These are phyloP conservation scores for Drosophila novamexicana DNA, from an alignment of 1,140 invertebrate genomes.

Conservation along the genomic window DNA sequence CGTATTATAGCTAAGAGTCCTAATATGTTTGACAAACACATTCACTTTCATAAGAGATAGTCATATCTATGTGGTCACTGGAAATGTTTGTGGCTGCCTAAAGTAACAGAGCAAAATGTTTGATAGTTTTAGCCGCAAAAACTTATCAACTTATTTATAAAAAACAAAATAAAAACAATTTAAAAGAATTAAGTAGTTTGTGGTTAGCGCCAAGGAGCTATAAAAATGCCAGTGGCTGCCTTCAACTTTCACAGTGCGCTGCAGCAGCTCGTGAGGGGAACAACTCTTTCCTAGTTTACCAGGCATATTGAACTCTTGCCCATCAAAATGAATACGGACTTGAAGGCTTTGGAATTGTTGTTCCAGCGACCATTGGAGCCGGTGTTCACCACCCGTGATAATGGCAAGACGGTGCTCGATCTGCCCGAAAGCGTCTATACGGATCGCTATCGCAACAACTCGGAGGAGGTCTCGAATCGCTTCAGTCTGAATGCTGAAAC, in stretches of 20 bases:
- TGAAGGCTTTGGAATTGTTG: slow-evolving; percentile 85
- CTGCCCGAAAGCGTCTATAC: slow-evolving; percentile 85
- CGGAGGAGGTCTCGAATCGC: slow-evolving; percentile 84
- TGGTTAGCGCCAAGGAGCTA: slow-evolving; percentile 10
- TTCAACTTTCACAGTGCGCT: slow-evolving; percentile 8
- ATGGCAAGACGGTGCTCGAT: slow-evolving; percentile 86
- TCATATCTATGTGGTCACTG: neutral
- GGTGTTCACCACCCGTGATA: slow-evolving; percentile 87
- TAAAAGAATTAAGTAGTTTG: neutral
- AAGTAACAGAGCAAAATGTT: neutral
- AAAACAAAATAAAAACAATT: neutral
- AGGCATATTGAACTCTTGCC: neutral
- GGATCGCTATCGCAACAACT: slow-evolving; percentile 70
- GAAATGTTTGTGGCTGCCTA: neutral
- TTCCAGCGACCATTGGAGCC: slow-evolving; percentile 88
- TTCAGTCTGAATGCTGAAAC: slow-evolving; percentile 85
- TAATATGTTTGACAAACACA: neutral
- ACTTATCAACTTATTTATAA: slow-evolving; percentile 7
- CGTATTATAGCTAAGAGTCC: neutral
- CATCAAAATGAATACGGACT: slow-evolving; percentile 56
- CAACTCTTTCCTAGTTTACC: neutral
- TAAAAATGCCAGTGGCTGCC: slow-evolving; percentile 7
- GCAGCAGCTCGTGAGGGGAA: slow-evolving; percentile 23
- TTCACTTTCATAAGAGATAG: neutral
- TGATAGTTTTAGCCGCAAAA: slow-evolving; percentile 3